A percentile compares a stretch with the other conserved stretches of the same genome.
phyloP scores from a whole-genome alignment of 2,113 vertebrate species.

The Bagarius yarrelli region DNA sequence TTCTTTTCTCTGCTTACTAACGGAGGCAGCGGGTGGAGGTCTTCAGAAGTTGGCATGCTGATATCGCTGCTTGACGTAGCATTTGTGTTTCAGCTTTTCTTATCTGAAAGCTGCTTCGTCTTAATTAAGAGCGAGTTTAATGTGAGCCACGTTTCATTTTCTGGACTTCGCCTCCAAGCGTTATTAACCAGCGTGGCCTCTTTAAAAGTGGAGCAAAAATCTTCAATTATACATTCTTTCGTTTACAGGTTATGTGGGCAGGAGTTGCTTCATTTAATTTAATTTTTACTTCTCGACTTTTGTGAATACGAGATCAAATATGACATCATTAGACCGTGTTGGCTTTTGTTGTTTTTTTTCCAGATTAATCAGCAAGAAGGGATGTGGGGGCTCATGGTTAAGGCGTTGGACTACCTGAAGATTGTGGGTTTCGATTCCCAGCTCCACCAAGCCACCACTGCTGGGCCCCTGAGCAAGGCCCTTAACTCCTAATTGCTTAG shows the following conservation, averaged over 20 bases:
- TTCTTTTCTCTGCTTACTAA: slow-evolving; percentile 55
- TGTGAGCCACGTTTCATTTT: neutral
- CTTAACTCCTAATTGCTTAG: too few species aligned
- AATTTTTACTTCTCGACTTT: neutral
- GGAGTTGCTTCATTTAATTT: slow-evolving; percentile 33
- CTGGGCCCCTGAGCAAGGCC: too few species aligned
- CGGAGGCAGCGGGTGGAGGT: slow-evolving; percentile 51
- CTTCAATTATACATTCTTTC: slow-evolving; percentile 29
- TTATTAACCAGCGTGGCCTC: slow-evolving; percentile 24
- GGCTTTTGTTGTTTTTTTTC: slow-evolving; percentile 13
- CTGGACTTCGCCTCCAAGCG: neutral
- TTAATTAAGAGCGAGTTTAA: slow-evolving; percentile 12
- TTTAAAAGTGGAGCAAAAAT: slow-evolving; percentile 5
- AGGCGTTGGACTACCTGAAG: too few species aligned
- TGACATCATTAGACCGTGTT: slow-evolving; percentile 4
- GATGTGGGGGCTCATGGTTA: too few species aligned
- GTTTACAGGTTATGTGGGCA: slow-evolving; percentile 27
- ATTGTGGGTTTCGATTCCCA: too few species aligned
- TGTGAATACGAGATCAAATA: neutral
- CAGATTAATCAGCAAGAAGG: neutral
- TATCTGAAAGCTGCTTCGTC: neutral
- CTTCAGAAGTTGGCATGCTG: slow-evolving; percentile 6
- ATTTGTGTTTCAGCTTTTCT: neutral
- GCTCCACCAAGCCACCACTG: too few species aligned
- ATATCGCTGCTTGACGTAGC: neutral